Evolutionary conservation across 2,113 vertebrate genomes (phyloP).

Genomic region (Mola mola): DNA sequence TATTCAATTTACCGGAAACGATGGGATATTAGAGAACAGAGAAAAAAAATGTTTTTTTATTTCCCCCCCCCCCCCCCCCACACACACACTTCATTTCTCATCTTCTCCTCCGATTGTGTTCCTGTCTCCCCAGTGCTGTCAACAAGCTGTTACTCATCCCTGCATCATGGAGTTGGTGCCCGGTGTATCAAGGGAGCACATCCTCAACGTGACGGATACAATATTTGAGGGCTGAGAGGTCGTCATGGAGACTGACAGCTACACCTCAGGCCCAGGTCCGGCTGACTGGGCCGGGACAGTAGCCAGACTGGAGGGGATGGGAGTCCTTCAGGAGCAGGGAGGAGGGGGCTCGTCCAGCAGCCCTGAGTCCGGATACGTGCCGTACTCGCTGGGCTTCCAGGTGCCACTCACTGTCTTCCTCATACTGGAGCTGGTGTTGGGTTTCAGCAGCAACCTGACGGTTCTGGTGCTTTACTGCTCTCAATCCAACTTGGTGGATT

Average conservation of each 20-base stretch:
- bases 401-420: slow-evolving; percentile 81
- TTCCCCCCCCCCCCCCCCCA: slow-evolving; percentile 24
- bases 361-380: slow-evolving; percentile 72
- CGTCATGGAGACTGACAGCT: slow-evolving; percentile 84
- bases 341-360: slow-evolving; percentile 20
- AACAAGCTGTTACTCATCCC: slow-evolving; percentile 50
- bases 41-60: slow-evolving; percentile 46
- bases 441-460: slow-evolving; percentile 83
- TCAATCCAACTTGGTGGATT: slow-evolving; percentile 84
- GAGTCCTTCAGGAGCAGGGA: slow-evolving; percentile 45
- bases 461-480: slow-evolving; percentile 85
- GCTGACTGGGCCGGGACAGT: slow-evolving; percentile 71
- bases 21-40: not conserved
- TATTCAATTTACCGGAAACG: too few relatives aligned
- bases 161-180: slow-evolving; percentile 59
- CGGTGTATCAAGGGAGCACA: slow-evolving; percentile 71
- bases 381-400: slow-evolving; percentile 80
- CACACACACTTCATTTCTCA: slow-evolving; percentile 49
- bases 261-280: slow-evolving; percentile 71
- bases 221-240: slow-evolving; percentile 72
- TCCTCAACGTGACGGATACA: slow-evolving; percentile 50
- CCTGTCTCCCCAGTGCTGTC: slow-evolving; percentile 60
- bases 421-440: slow-evolving; percentile 84
- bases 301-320: slow-evolving; percentile 67
- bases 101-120: slow-evolving; percentile 60